Base-by-base conservation (phyloP, 2,113 vertebrate species). In the Larimichthys polyactis region DNA sequence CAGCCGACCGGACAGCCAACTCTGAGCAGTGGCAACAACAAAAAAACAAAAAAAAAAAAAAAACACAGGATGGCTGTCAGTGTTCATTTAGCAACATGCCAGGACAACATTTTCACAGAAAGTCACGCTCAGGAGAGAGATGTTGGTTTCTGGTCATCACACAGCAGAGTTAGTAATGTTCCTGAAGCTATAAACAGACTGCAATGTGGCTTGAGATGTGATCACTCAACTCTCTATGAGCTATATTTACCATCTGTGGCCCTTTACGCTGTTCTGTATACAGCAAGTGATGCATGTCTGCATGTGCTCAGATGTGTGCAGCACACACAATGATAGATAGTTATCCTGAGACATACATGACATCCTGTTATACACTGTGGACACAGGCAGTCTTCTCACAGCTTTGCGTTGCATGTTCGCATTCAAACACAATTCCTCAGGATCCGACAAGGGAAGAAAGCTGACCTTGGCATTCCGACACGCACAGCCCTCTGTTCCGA, bases 231-330 rank as follows among this genome's bases (percentile, higher is more conserved):
- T 82, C 76, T n/a, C 71, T 74, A 66, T 22, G 46, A 92, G 78
- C 88, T 89, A 88, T 89, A 89, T 88, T 92, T 92, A 90, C 90
- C 79, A 85, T 86, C 80, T 91, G 87, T 83, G 67, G 74, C 64
- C 76, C 71, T 89, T 79, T 81, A 82, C 82, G 8, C 62, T 15
- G 68, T 75, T 48, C 54, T 12, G 76, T 24, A 73, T 64, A 58
- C 71, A 88, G 75, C 67, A 60, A 57, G 82, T 78, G 71, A 48
- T 79, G 69, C 83, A 71, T 16, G 58, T 86, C 82, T 27, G 19
- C 36, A 63, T 75, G 69, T 8, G 59, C 78, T 73, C 16, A 22
- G 67, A 78, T 48, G 64, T 66, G 80, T 20, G 70, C 66, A 73
- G 77, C 75, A 46, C 68, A 32, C 46, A 69, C 49, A 71, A 81